These are phyloP conservation scores for Trichoplax adhaerens DNA, from an alignment of 37 sponge, comb jelly and placozoan genomes.

Conservation along the genomic window DNA sequence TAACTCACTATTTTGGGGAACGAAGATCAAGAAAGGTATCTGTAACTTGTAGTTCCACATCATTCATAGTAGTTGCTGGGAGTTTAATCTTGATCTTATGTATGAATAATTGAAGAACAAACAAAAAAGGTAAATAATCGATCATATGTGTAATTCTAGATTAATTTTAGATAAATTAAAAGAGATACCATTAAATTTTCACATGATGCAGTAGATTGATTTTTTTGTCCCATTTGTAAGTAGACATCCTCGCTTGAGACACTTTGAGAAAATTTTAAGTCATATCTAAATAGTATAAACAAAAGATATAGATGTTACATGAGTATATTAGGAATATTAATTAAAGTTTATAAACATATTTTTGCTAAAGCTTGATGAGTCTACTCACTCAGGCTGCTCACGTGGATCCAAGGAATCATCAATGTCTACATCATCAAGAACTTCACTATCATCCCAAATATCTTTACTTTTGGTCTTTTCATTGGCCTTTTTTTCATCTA, in stretches of 20 bases:
- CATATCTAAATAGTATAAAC: constrained; percentile 26
- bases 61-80: constrained; percentile 32
- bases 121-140: neutral
- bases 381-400: constrained; percentile 60
- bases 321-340: too few species aligned
- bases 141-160: neutral
- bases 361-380: too few species aligned
- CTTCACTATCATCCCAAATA: constrained; percentile 49
- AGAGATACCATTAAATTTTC: constrained; percentile 52
- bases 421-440: constrained; percentile 4
- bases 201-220: constrained; percentile 63
- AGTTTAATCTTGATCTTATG: constrained; percentile 43
- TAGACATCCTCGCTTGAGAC: constrained; percentile 73
- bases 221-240: constrained; percentile 72
- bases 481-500: neutral
- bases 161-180: constrained; percentile 1
- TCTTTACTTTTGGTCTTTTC: constrained; percentile 11
- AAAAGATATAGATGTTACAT: neutral
- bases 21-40: constrained; percentile 55
- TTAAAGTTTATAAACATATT: too few species aligned
- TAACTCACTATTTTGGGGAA: constrained; percentile 40
- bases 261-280: constrained; percentile 51
- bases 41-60: constrained; percentile 52
- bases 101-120: too few species aligned
- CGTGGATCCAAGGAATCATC: constrained; percentile 46